These are phyloP conservation scores for Protobothrops flavoviridis DNA, from an alignment of 2,113 vertebrate genomes.

Conservation along the genomic window DNA sequence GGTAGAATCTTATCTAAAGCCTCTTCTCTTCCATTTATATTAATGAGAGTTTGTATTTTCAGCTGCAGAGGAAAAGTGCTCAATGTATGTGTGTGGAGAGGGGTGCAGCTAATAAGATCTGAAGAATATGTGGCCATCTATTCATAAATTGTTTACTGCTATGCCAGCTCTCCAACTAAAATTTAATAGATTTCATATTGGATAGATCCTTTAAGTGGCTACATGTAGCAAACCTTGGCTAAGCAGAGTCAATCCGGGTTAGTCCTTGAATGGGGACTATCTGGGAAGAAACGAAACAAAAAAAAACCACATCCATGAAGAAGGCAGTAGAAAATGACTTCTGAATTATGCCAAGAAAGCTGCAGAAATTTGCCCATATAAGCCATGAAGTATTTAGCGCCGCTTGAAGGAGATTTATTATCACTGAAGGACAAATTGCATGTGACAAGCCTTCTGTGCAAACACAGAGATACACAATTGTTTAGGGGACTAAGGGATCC, in stretches of 20 bases:
- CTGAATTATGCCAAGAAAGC: background rate
- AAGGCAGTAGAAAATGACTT: background rate
- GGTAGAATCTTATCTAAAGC: background rate
- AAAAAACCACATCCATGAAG: background rate
- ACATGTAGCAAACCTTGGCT: background rate
- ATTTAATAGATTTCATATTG: background rate
- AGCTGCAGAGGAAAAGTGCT: background rate
- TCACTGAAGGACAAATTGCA: background rate
- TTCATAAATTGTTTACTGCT: background rate
- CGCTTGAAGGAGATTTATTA: background rate
- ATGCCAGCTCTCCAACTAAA: background rate
- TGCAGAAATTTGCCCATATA: background rate
- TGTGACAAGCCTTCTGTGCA: background rate
- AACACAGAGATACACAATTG: background rate
- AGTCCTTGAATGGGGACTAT: background rate
- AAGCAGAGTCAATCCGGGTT: background rate
- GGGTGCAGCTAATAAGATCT: background rate
- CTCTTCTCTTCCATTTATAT: background rate
- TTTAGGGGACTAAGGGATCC: background rate
- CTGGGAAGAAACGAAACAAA: background rate
- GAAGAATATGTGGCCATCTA: background rate
- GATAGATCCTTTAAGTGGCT: background rate
- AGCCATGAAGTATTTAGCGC: background rate
- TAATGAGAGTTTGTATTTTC: background rate
- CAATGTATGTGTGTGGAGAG: background rate